These are phyloP conservation scores for Pelochelys cantorii DNA, from an alignment of 2,797 vertebrate species.

Conservation along the genomic window DNA sequence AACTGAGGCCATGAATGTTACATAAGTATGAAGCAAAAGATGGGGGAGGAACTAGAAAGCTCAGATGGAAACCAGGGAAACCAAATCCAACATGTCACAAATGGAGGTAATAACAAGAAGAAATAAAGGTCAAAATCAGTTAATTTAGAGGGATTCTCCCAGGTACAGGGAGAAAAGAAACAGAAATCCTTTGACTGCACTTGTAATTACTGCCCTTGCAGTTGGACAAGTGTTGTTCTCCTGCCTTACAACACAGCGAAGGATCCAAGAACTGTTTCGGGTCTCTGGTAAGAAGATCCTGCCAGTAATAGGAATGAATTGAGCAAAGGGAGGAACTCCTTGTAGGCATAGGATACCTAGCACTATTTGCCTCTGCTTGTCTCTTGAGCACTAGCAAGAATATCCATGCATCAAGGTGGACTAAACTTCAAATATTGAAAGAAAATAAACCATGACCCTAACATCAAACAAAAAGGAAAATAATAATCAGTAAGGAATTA, in stretches of 20 bases:
- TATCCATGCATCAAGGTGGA: rapidly evolving
- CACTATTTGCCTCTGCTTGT: neutral
- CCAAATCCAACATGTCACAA: neutral
- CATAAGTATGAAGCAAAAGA: neutral
- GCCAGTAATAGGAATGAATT: neutral
- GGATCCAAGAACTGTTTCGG: neutral
- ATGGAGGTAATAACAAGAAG: neutral
- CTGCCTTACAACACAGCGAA: neutral
- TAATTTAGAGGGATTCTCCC: neutral
- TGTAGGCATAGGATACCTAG: neutral
- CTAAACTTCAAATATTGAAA: neutral
- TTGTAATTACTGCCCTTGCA: neutral
- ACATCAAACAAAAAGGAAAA: neutral
- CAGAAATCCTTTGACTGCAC: neutral
- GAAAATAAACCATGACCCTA: neutral
- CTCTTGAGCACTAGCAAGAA: neutral
- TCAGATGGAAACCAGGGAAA: neutral
- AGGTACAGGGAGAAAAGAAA: neutral
- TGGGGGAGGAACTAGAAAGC: neutral
- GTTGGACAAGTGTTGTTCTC: neutral
- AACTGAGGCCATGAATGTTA: neutral
- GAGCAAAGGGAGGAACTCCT: neutral
- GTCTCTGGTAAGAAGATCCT: neutral
- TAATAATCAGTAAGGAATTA: neutral
- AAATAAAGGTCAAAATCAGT: neutral